These are phyloP conservation scores for Polypterus bichir DNA, from an alignment of 2,113 vertebrate genomes.

Conservation along the genomic window DNA sequence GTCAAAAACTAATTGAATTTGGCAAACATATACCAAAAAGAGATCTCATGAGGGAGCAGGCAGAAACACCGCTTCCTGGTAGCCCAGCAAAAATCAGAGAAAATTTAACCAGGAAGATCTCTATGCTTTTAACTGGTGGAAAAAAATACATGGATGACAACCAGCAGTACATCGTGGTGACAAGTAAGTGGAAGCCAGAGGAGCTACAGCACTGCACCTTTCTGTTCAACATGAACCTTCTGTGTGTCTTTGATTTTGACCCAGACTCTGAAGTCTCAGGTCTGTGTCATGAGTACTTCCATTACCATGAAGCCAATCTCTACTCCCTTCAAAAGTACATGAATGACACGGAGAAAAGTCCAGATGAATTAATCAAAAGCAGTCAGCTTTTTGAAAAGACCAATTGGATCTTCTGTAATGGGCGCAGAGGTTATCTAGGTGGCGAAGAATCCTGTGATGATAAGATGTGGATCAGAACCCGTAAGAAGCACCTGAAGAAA, in stretches of 20 bases:
- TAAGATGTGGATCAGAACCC: slow-evolving; percentile 55
- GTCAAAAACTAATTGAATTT: slow-evolving; percentile 28
- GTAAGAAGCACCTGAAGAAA: slow-evolving; percentile 49
- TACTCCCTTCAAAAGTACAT: slow-evolving; percentile 54
- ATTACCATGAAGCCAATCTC: slow-evolving; percentile 41
- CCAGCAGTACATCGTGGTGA: slow-evolving; percentile 57
- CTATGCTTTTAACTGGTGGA: slow-evolving; percentile 46
- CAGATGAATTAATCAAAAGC: slow-evolving; percentile 31
- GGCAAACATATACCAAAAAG: slow-evolving; percentile 29
- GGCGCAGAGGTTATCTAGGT: slow-evolving; percentile 50
- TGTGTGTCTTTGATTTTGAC: slow-evolving; percentile 72
- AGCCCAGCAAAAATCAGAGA: slow-evolving; percentile 18
- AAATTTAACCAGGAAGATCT: slow-evolving; percentile 54
- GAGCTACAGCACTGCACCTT: slow-evolving; percentile 46
- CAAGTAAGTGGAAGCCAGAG: slow-evolving; percentile 47
- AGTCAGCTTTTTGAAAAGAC: slow-evolving; percentile 53
- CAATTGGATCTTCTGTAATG: slow-evolving; percentile 76
- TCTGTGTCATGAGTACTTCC: slow-evolving; percentile 45
- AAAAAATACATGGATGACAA: slow-evolving; percentile 56
- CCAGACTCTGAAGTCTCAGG: slow-evolving; percentile 52
- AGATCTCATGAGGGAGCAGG: slow-evolving; percentile 47
- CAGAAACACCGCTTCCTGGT: slow-evolving; percentile 31
- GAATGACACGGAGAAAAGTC: slow-evolving; percentile 24
- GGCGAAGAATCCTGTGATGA: slow-evolving; percentile 49
- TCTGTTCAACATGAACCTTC: slow-evolving; percentile 52